Evolutionary conservation across 2,888 invertebrate genomes (phyloP).

Genomic region (Gari tellinella): DNA sequence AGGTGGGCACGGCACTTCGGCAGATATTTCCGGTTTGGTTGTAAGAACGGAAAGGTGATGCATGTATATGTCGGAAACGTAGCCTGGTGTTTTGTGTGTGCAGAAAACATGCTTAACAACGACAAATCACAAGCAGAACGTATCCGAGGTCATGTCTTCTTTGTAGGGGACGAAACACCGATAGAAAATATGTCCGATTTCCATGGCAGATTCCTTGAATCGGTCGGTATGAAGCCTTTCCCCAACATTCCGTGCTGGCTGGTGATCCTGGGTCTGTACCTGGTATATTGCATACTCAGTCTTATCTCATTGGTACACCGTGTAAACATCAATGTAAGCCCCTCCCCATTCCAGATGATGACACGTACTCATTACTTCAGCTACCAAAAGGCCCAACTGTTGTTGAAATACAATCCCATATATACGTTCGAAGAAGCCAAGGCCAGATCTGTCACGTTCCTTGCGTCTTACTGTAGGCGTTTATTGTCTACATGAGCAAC

Average conservation of each 20-base stretch:
- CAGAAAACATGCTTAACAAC: conserved; percentile 86
- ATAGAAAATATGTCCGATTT: conserved; percentile 86
- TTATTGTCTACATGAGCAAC: too few species aligned
- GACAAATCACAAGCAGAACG: conserved; percentile 77
- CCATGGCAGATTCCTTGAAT: conserved; percentile 48
- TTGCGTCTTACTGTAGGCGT: too few species aligned
- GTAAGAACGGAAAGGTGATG: conserved; percentile 85
- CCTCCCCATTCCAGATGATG: conserved; percentile 20
- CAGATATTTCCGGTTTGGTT: conserved; percentile 85
- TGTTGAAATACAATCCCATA: conserved; percentile 85
- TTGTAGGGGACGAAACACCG: conserved; percentile 88
- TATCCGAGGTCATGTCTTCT: conserved; percentile 86
- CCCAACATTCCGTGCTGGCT: conserved; percentile 77
- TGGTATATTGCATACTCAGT: conserved; percentile 57
- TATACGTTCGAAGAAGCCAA: conserved; percentile 83
- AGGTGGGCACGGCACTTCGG: conserved; percentile 85
- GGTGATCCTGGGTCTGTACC: conserved; percentile 65
- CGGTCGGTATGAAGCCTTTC: conserved; percentile 62
- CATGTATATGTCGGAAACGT: conserved; percentile 86
- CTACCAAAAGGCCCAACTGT: conserved; percentile 86
- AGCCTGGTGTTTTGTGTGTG: conserved; percentile 88
- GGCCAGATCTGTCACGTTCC: too few species aligned
- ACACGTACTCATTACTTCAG: conserved; percentile 86
- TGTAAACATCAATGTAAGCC: conserved; percentile 29
- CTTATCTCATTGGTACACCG: conserved; percentile 38